phyloP scores from a whole-genome alignment of 2,888 invertebrate species.

The Dolichopus griseipennis region DNA sequence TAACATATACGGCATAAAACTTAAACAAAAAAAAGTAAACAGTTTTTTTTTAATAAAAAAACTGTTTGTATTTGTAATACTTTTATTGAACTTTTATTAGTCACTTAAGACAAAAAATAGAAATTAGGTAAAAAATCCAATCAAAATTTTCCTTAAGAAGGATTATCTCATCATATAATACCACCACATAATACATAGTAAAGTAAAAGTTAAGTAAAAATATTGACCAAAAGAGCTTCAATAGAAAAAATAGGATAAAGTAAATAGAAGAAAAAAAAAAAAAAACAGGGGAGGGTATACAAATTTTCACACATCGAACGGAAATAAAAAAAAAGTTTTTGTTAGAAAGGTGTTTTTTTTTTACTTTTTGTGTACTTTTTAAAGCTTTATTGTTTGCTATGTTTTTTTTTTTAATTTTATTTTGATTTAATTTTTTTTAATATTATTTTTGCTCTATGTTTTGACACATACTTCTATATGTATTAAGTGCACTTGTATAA shows the following conservation, averaged over 20 bases:
- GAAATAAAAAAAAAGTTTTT: too few species aligned
- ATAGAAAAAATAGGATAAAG: not conserved
- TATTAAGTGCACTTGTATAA: too few species aligned
- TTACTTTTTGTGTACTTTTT: too few species aligned
- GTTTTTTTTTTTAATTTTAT: too few species aligned
- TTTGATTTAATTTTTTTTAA: too few species aligned
- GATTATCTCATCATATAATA: not conserved
- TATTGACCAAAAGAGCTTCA: not conserved
- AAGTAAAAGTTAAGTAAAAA: not conserved
- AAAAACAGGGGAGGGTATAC: not conserved
- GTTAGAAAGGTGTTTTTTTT: too few species aligned
- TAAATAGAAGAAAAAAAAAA: not conserved
- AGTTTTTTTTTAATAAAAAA: not conserved
- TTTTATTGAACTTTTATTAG: constrained; percentile 6
- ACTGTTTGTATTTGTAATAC: not conserved
- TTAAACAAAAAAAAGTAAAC: too few species aligned
- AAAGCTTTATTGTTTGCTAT: too few species aligned
- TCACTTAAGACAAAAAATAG: not conserved
- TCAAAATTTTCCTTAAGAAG: not conserved
- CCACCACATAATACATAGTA: not conserved
- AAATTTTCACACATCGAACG: too few species aligned
- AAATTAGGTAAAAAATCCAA: not conserved
- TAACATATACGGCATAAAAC: too few species aligned
- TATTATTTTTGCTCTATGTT: too few species aligned
- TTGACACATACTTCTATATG: too few species aligned